Conservation (phyloP, 2,113 vertebrate genomes). For the Scomber scombrus region DNA sequence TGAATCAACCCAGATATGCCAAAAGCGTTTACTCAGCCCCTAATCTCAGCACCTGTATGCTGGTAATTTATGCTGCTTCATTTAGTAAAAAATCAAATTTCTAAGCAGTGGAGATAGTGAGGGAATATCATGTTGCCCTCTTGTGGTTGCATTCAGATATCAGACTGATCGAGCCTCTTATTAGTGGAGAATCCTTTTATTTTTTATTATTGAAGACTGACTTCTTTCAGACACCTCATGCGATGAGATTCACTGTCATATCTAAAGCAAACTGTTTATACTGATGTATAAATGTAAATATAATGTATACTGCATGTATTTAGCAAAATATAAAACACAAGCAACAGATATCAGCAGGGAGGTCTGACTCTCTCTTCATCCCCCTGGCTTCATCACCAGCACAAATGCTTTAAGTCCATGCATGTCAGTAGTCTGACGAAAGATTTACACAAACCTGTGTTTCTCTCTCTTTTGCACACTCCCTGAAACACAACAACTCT, state of each 20-base stretch:
- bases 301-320: too few species aligned
- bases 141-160: constrained; percentile 53
- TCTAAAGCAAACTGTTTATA: background rate
- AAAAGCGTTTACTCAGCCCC: constrained; percentile 29
- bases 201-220: background rate
- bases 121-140: constrained; percentile 54
- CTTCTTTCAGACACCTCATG: background rate
- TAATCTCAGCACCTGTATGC: constrained; percentile 50
- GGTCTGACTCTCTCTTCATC: background rate
- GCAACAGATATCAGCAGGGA: background rate
- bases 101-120: constrained; percentile 21
- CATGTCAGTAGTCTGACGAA: background rate
- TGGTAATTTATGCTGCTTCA: constrained; percentile 49
- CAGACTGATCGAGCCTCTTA: constrained; percentile 24
- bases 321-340: constrained; percentile 2
- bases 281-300: too few species aligned
- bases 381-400: constrained; percentile 1
- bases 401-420: background rate
- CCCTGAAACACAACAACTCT: background rate
- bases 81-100: constrained; percentile 53
- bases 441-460: background rate
- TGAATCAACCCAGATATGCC: constrained; percentile 50
- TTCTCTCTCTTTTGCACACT: background rate
- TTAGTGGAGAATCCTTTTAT: background rate
- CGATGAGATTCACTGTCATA: background rate